phyloP scores from a whole-genome alignment of 1,140 invertebrate genomes.

The Trichogramma pretiosum region DNA sequence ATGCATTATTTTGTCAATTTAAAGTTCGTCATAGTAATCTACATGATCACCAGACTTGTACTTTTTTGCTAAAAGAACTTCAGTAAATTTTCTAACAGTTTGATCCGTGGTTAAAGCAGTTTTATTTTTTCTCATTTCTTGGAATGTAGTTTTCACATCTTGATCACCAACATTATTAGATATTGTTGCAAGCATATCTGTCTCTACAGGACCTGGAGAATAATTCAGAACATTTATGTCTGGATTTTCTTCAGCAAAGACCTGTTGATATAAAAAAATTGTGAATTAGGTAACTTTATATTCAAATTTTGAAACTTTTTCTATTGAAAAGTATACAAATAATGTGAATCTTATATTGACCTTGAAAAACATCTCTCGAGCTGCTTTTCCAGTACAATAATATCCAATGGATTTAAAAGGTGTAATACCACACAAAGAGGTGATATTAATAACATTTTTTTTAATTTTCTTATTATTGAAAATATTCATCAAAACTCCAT shows the following conservation, averaged over 20 bases:
- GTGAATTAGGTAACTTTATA: neutral
- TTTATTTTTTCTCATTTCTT: slow-evolving; percentile 47
- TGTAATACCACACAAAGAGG: slow-evolving; percentile 70
- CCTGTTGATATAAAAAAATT: slow-evolving; percentile 23
- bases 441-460: slow-evolving; percentile 73
- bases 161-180: slow-evolving; percentile 50
- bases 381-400: slow-evolving; percentile 82
- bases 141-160: slow-evolving; percentile 54
- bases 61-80: slow-evolving; percentile 59
- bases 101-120: slow-evolving; percentile 64
- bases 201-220: slow-evolving; percentile 86
- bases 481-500: slow-evolving; percentile 61
- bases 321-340: slow-evolving; percentile 1
- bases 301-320: neutral
- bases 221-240: slow-evolving; percentile 77
- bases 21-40: slow-evolving; percentile 69
- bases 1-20: slow-evolving; percentile 9
- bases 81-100: slow-evolving; percentile 66
- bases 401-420: slow-evolving; percentile 67
- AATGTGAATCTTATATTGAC: slow-evolving; percentile 33
- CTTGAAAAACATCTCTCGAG: slow-evolving; percentile 86
- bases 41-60: slow-evolving; percentile 77
- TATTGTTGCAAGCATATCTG: slow-evolving; percentile 74
- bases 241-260: slow-evolving; percentile 72
- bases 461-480: slow-evolving; percentile 45